Conservation (phyloP, 1,140 invertebrate species). For the Daktulosphaira vitifoliae region DNA sequence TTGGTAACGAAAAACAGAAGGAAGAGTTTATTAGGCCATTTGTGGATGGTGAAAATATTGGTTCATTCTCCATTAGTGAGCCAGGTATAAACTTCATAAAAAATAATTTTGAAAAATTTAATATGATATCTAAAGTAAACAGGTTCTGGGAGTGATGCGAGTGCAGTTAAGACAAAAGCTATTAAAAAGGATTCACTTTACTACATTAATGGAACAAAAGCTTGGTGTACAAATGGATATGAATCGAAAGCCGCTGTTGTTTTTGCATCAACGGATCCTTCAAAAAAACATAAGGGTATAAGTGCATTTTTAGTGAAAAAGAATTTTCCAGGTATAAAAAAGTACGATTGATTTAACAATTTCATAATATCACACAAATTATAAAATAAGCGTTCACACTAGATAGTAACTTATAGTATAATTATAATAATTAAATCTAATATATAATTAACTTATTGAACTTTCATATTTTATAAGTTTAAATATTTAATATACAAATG, state of each 20-base stretch:
- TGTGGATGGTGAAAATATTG: conserved; percentile 56
- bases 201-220: conserved; percentile 83
- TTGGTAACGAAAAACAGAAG: conserved; percentile 72
- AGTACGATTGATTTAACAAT: too few relatives aligned
- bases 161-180: conserved; percentile 82
- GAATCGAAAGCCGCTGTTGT: conserved; percentile 76
- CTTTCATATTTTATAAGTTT: too few relatives aligned
- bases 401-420: too few relatives aligned
- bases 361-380: too few relatives aligned
- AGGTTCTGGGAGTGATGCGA: conserved; percentile 36
- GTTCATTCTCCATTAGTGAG: conserved; percentile 70
- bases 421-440: too few relatives aligned
- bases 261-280: conserved; percentile 88
- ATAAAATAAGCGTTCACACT: too few relatives aligned
- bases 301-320: conserved; percentile 82
- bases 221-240: conserved; percentile 88
- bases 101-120: neutral
- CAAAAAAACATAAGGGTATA: conserved; percentile 83
- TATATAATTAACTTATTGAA: too few relatives aligned
- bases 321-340: conserved; percentile 52
- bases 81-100: conserved; percentile 51
- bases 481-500: too few relatives aligned
- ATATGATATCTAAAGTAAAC: neutral
- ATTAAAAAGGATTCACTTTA: conserved; percentile 51
- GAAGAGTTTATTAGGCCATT: conserved; percentile 71